Evolutionary conservation across 1,140 invertebrate species (phyloP).

Genomic region (Chymomyza costata): DNA sequence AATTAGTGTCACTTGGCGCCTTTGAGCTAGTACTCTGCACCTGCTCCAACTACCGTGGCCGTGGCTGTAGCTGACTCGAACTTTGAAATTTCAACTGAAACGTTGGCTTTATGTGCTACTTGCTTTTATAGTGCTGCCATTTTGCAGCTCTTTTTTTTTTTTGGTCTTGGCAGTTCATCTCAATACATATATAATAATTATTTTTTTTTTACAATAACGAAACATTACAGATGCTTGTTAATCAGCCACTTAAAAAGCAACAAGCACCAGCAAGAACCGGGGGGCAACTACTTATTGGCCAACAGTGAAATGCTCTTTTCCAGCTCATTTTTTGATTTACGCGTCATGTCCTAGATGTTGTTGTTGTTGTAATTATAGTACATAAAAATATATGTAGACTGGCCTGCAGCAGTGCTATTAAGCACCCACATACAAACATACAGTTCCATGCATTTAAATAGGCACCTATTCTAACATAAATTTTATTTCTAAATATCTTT

Average conservation of each 20-base stretch:
- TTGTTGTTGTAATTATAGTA: constrained; percentile 64
- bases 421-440: constrained; percentile 34
- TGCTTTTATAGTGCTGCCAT: constrained; percentile 56
- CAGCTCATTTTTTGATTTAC: constrained; percentile 55
- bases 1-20: constrained; percentile 29
- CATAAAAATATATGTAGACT: constrained; percentile 60
- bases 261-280: not conserved
- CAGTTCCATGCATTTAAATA: too few relatives aligned
- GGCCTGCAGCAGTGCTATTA: constrained; percentile 65
- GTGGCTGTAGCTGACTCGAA: constrained; percentile 23
- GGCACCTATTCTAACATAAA: too few relatives aligned
- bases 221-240: constrained; percentile 72
- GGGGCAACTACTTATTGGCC: constrained; percentile 11
- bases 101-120: constrained; percentile 36
- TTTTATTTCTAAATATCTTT: too few relatives aligned
- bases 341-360: constrained; percentile 26
- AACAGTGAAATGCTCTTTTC: constrained; percentile 73
- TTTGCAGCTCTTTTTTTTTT: constrained; percentile 6
- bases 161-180: not conserved
- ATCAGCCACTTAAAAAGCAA: constrained; percentile 33
- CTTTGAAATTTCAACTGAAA: constrained; percentile 71
- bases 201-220: constrained; percentile 56
- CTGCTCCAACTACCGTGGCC: not conserved
- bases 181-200: not conserved
- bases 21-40: constrained; percentile 6